Percentiles rank a stretch among this genome's conserved stretches.
These are phyloP conservation scores for Drosophila mimica DNA, from an alignment of 2,888 invertebrate genomes.

Conservation along the genomic window DNA sequence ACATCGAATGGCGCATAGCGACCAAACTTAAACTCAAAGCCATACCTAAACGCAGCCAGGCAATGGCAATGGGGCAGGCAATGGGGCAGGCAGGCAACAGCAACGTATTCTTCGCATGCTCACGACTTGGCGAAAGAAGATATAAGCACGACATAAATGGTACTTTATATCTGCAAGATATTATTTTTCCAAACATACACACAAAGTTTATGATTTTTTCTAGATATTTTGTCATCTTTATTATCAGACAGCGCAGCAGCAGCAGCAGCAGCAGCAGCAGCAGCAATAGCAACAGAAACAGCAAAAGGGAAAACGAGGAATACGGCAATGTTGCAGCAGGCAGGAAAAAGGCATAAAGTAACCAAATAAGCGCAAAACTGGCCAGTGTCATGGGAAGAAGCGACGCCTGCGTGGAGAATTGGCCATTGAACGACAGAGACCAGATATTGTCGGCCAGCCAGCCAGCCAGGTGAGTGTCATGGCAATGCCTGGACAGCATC, in stretches of 20 bases:
- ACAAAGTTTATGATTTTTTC: constrained; percentile 82
- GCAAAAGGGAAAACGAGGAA: constrained; percentile 25
- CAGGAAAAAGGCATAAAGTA: constrained; percentile 73
- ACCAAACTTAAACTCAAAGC: constrained; percentile 32
- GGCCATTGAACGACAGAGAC: constrained; percentile 63
- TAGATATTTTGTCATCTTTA: constrained; percentile 82
- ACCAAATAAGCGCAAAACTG: constrained; percentile 74
- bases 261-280: constrained; percentile 15
- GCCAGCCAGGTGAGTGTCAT: constrained; percentile 72
- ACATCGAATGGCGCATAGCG: constrained; percentile 60
- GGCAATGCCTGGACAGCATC: constrained; percentile 39
- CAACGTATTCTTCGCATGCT: constrained; percentile 57
- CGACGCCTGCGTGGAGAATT: constrained; percentile 74
- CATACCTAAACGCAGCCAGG: constrained; percentile 12
- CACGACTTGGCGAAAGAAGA: constrained; percentile 82
- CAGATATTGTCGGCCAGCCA: constrained; percentile 44
- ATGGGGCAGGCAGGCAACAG: constrained; percentile 13
- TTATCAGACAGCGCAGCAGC: constrained; percentile 66
- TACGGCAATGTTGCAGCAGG: constrained; percentile 25
- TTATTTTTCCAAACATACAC: constrained; percentile 81
- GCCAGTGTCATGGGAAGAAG: constrained; percentile 73
- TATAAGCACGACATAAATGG: constrained; percentile 82
- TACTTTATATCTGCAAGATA: constrained; percentile 81
- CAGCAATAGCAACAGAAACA: constrained; percentile 14
- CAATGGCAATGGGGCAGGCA: constrained; percentile 1